phyloP scores from a whole-genome alignment of 2,797 vertebrate genomes.

The Lemur catta region DNA sequence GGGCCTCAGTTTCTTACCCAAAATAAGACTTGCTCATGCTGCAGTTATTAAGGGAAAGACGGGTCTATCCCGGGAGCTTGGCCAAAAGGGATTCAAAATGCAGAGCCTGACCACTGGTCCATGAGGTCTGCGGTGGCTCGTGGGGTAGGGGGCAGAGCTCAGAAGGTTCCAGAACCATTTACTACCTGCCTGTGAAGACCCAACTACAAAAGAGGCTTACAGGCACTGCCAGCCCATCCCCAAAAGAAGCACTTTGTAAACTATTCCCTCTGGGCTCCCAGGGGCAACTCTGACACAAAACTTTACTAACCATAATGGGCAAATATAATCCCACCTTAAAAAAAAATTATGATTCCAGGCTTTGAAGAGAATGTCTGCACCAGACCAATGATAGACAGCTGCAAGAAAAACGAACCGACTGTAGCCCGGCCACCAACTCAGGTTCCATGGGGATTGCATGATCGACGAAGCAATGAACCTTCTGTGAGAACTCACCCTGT shows the following conservation, averaged over 20 bases:
- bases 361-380: background rate
- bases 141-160: background rate
- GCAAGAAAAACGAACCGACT: background rate
- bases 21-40: background rate
- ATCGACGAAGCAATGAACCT: background rate
- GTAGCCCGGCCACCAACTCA: background rate
- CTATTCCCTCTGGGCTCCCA: background rate
- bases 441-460: background rate
- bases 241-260: background rate
- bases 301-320: background rate
- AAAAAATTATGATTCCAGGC: background rate
- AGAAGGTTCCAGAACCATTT: slow-evolving; percentile 41
- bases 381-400: background rate
- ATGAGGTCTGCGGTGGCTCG: background rate
- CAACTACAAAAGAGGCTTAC: background rate
- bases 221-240: background rate
- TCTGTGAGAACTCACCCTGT: background rate
- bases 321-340: background rate
- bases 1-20: background rate
- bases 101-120: background rate
- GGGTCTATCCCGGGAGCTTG: background rate
- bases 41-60: background rate
- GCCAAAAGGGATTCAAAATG: background rate
- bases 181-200: background rate
- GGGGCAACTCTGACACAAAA: background rate